These are phyloP conservation scores for Hippolais icterina DNA, from an alignment of 2,113 vertebrate species.

Conservation along the genomic window DNA sequence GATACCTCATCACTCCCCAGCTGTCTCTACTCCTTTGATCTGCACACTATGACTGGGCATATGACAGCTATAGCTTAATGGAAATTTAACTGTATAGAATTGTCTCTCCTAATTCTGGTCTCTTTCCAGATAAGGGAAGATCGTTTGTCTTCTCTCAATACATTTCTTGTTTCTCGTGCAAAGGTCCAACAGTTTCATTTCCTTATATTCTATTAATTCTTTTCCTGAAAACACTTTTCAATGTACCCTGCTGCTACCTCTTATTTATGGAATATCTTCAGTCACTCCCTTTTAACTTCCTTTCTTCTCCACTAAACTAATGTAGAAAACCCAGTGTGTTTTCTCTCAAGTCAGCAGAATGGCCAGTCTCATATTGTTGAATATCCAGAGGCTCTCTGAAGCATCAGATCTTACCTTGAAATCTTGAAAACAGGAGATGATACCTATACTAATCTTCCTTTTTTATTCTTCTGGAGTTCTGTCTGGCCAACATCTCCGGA, in stretches of 20 bases:
- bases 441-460: background rate
- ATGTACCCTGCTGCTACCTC: background rate
- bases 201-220: background rate
- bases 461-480: background rate
- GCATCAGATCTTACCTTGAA: background rate
- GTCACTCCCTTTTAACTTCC: background rate
- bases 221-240: background rate
- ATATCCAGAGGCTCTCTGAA: background rate
- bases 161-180: background rate
- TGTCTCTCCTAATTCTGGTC: background rate
- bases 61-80: background rate
- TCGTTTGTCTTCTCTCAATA: background rate
- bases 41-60: background rate
- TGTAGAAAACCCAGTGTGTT: background rate
- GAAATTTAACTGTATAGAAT: background rate
- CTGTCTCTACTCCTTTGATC: background rate
- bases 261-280: background rate
- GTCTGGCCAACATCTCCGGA: background rate
- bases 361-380: background rate
- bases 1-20: background rate
- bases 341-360: background rate
- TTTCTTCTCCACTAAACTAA: background rate
- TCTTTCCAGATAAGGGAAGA: background rate
- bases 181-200: background rate
- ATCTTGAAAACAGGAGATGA: background rate